Percentiles rank a stretch among this genome's conserved stretches.
Conservation (phyloP, 2,113 vertebrate genomes). For the Lepidothrix coronata region DNA sequence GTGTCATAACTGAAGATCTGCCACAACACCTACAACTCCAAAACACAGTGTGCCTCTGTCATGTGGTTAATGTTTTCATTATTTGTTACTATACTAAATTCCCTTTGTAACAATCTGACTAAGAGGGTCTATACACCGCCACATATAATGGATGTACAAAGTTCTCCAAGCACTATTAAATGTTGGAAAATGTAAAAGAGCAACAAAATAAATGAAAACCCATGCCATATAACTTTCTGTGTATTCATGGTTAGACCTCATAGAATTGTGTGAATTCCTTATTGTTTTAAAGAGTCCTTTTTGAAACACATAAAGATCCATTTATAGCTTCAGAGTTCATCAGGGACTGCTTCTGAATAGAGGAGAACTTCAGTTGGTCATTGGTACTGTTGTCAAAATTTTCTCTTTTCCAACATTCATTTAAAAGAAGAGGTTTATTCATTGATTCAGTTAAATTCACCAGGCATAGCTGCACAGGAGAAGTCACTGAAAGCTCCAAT, state of each 20-base stretch:
- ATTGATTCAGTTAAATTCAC: constrained; percentile 43
- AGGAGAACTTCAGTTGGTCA: background rate
- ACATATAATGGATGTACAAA: background rate
- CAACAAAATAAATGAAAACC: background rate
- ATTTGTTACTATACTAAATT: background rate
- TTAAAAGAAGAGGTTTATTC: constrained; percentile 53
- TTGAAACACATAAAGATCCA: background rate
- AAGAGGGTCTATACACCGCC: background rate
- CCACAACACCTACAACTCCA: background rate
- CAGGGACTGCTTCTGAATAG: background rate
- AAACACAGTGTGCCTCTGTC: background rate
- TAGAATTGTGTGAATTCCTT: background rate
- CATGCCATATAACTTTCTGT: background rate
- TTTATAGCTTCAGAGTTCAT: background rate
- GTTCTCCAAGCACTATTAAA: background rate
- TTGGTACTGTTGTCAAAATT: constrained; percentile 5
- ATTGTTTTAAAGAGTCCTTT: background rate
- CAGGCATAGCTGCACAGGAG: background rate
- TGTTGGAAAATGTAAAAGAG: background rate
- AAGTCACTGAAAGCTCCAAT: constrained; percentile 57
- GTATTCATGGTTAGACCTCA: background rate
- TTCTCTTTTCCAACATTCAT: constrained; percentile 12
- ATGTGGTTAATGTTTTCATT: background rate
- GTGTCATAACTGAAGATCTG: background rate
- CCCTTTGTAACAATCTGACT: background rate